phyloP scores from a whole-genome alignment of 2,113 vertebrate genomes.

The Paracanthobrama guichenoti region DNA sequence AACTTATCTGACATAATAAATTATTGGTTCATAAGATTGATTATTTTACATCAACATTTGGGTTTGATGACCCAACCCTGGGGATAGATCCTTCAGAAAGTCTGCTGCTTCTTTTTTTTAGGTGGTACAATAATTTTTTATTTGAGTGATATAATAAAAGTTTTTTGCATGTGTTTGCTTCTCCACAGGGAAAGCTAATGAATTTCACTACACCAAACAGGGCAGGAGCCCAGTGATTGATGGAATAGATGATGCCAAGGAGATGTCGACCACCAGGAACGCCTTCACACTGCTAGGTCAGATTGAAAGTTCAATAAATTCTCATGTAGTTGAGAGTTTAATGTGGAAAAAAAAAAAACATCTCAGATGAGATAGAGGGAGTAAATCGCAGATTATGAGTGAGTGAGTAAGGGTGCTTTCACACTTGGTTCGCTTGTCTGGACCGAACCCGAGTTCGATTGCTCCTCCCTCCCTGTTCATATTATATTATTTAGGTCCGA shows the following conservation, averaged over 20 bases:
- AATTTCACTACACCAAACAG: constrained; percentile 91
- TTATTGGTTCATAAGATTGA: too few species aligned
- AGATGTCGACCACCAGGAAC: constrained; percentile 86
- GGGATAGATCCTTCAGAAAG: background rate
- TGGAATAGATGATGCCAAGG: constrained; percentile 90
- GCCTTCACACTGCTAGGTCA: constrained; percentile 93
- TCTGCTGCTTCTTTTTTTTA: background rate
- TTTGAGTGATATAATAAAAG: background rate
- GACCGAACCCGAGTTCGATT: too few species aligned
- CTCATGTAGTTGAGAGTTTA: background rate
- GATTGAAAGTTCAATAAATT: background rate
- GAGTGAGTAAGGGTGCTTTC: too few species aligned
- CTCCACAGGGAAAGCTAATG: constrained; percentile 80
- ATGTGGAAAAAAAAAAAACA: background rate
- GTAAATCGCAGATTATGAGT: too few species aligned
- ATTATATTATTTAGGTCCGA: too few species aligned
- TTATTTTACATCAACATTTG: too few species aligned
- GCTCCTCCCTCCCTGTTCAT: too few species aligned
- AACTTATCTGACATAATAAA: too few species aligned
- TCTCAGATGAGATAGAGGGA: background rate
- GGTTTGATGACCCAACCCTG: background rate
- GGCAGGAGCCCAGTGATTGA: constrained; percentile 90
- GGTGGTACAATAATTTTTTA: background rate
- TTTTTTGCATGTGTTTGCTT: background rate
- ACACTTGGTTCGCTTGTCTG: too few species aligned